Conservation (phyloP, 1,140 invertebrate genomes). For the Lamellibrachia luymesi region DNA sequence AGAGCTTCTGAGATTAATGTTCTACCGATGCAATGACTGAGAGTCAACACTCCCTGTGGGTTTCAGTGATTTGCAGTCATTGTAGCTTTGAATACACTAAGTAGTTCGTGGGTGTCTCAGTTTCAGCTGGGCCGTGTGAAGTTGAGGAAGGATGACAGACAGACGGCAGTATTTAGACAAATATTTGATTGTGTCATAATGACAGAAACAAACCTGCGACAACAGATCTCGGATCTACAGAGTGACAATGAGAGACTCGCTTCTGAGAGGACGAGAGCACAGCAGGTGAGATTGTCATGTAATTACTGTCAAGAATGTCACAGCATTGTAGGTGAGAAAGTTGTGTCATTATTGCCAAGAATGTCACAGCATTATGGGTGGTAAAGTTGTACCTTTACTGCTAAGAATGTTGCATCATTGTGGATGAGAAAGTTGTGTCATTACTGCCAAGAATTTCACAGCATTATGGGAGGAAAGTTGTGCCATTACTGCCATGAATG, state of each 20-base stretch:
- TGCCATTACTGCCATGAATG: no score
- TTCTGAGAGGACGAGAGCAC: slow-evolving; percentile 35
- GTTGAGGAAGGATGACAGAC: slow-evolving; percentile 20
- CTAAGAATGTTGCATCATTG: background rate
- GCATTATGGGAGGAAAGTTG: background rate
- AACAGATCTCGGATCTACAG: slow-evolving; percentile 28
- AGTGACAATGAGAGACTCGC: slow-evolving; percentile 37
- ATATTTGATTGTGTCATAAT: slow-evolving; percentile 36
- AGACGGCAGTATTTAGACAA: slow-evolving; percentile 21
- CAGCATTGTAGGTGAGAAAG: no score
- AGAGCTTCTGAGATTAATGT: no score
- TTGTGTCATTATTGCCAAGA: background rate
- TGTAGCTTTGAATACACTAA: background rate
- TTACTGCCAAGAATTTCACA: background rate
- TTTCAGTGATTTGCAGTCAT: background rate
- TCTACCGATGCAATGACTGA: no score
- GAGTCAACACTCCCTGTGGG: background rate
- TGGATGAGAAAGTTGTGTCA: background rate
- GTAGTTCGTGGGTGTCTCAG: slow-evolving; percentile 20
- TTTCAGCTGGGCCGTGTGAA: slow-evolving; percentile 33
- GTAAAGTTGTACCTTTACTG: no score
- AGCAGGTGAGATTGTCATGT: slow-evolving; percentile 31
- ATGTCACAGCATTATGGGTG: background rate
- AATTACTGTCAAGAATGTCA: background rate
- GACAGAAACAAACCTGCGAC: slow-evolving; percentile 22